A percentile compares a stretch with the other conserved stretches of the same genome.
Evolutionary conservation across 2,888 invertebrate genomes (phyloP).

Genomic region (Pemphredon lugubris): DNA sequence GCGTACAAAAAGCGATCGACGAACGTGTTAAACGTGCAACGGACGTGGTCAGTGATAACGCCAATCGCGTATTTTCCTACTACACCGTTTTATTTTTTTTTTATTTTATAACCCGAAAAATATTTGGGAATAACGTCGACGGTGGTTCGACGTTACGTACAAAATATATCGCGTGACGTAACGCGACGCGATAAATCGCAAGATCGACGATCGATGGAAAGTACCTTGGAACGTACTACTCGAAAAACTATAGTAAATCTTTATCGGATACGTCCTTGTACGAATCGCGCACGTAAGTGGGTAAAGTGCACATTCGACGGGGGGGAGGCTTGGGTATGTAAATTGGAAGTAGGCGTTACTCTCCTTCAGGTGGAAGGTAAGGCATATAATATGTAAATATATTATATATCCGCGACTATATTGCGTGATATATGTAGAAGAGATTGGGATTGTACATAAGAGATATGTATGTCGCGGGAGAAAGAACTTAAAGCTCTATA

Average conservation of each 20-base stretch:
- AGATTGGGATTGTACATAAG: too few relatives aligned
- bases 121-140: neutral
- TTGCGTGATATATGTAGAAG: too few relatives aligned
- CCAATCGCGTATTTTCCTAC: neutral
- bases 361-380: constrained; percentile 34
- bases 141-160: too few relatives aligned
- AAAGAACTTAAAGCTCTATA: neutral
- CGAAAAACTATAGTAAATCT: constrained; percentile 14
- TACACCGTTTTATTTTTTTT: too few relatives aligned
- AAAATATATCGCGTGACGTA: too few relatives aligned
- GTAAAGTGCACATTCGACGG: constrained; percentile 38
- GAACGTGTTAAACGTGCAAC: constrained; percentile 34
- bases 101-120: neutral
- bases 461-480: neutral
- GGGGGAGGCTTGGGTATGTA: constrained; percentile 29
- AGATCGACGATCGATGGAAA: too few relatives aligned
- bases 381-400: constrained; percentile 41
- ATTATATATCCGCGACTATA: constrained; percentile 11
- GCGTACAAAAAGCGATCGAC: constrained; percentile 21
- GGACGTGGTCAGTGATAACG: neutral
- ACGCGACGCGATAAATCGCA: too few relatives aligned
- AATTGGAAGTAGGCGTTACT: constrained; percentile 43
- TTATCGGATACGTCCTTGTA: constrained; percentile 10
- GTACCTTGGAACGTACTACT: too few relatives aligned
- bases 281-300: constrained; percentile 41